phyloP scores from a whole-genome alignment of 92 coral and sea anemone species.

The Parazoanthus darwini region DNA sequence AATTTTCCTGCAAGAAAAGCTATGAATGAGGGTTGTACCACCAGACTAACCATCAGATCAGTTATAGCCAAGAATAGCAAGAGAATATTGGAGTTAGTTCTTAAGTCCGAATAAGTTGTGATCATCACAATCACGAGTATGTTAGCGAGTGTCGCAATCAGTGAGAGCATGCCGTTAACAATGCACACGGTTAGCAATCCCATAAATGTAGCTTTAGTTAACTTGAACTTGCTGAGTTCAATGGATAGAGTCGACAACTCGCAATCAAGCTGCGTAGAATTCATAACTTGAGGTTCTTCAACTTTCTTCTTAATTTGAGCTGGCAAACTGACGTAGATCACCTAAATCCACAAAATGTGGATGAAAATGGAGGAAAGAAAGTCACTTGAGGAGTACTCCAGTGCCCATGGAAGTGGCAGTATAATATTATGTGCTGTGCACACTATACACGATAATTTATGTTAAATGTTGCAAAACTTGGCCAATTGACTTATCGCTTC shows the following conservation, averaged over 20 bases:
- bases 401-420: too few species aligned
- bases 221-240: constrained; percentile 41
- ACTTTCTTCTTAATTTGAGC: not conserved
- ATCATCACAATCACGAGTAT: constrained; percentile 34
- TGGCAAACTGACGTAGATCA: too few species aligned
- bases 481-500: too few species aligned
- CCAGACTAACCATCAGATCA: constrained; percentile 37
- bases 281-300: not conserved
- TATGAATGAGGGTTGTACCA: constrained; percentile 45
- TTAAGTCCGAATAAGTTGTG: constrained; percentile 20
- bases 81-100: constrained; percentile 25
- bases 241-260: constrained; percentile 38
- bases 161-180: constrained; percentile 16
- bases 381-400: too few species aligned
- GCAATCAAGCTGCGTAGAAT: not conserved
- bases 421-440: too few species aligned
- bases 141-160: constrained; percentile 39
- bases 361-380: too few species aligned
- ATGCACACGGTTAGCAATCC: constrained; percentile 31
- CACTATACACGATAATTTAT: too few species aligned
- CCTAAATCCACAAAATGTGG: too few species aligned
- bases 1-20: constrained; percentile 44
- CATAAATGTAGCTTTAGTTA: constrained; percentile 15
- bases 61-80: constrained; percentile 36
- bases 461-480: too few species aligned